These are phyloP conservation scores for Sialia sialis DNA, from an alignment of 2,113 vertebrate species.

Conservation along the genomic window DNA sequence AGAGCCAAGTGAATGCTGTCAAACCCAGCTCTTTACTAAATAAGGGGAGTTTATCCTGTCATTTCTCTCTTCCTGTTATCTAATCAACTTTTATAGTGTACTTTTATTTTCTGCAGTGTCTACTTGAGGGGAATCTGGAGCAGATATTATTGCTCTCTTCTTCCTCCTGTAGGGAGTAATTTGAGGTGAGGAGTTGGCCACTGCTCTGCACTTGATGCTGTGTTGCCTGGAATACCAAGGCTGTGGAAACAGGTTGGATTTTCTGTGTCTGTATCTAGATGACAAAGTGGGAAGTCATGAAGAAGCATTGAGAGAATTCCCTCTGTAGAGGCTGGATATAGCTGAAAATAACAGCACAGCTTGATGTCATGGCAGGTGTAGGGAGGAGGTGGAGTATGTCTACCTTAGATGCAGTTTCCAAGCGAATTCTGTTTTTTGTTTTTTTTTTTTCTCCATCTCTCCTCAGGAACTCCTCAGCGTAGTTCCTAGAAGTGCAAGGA, in stretches of 20 bases:
- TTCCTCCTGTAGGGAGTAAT: background rate
- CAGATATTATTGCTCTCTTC: background rate
- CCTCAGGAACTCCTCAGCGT: background rate
- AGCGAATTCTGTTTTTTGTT: background rate
- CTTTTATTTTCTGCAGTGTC: background rate
- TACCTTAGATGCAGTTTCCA: background rate
- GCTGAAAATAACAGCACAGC: background rate
- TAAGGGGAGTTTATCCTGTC: background rate
- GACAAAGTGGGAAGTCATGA: background rate
- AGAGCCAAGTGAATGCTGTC: background rate
- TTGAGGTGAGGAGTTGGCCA: background rate
- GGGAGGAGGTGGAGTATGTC: background rate
- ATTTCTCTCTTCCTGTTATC: background rate
- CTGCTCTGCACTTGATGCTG: background rate
- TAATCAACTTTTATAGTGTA: background rate
- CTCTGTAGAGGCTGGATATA: background rate
- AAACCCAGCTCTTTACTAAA: background rate
- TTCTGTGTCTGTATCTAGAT: background rate
- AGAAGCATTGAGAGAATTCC: background rate
- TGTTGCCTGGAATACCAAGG: background rate
- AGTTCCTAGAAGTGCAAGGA: background rate
- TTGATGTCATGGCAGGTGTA: background rate
- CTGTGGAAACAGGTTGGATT: background rate
- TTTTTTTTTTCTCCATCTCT: background rate
- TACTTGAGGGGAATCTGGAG: background rate